phyloP scores from a whole-genome alignment of 2,797 vertebrate species.

The Eidolon dupreanum region DNA sequence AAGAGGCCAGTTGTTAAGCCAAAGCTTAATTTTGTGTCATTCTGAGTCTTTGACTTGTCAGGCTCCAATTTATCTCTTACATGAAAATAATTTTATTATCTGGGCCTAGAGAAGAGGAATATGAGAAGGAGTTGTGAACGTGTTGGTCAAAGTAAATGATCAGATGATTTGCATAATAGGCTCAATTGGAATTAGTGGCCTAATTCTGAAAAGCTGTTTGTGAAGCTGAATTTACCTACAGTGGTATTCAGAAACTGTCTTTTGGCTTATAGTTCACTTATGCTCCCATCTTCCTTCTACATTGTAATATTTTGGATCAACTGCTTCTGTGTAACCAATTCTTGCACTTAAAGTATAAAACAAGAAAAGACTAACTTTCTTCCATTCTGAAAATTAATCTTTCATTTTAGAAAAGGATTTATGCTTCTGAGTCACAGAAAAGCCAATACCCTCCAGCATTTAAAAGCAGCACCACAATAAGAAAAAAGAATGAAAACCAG shows the following conservation, averaged over 20 bases:
- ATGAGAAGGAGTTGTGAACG: neutral
- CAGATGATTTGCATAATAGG: neutral
- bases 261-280: neutral
- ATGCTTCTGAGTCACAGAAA: constrained; percentile 55
- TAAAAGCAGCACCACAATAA: constrained; percentile 15
- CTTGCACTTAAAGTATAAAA: neutral
- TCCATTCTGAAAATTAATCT: neutral
- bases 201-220: neutral
- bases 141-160: neutral
- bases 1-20: neutral
- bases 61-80: neutral
- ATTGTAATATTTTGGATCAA: neutral
- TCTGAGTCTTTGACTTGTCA: neutral
- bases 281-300: neutral
- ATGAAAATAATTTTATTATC: neutral
- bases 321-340: neutral
- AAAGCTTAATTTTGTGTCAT: neutral
- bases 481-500: constrained; percentile 5
- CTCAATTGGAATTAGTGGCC: neutral
- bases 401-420: constrained; percentile 24
- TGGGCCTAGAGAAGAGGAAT: neutral
- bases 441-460: constrained; percentile 13
- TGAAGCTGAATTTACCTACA: neutral
- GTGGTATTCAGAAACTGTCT: neutral
- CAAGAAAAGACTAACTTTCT: neutral